These are phyloP conservation scores for Notocelia uddmanniana DNA, from an alignment of 2,888 invertebrate species.

Conservation along the genomic window DNA sequence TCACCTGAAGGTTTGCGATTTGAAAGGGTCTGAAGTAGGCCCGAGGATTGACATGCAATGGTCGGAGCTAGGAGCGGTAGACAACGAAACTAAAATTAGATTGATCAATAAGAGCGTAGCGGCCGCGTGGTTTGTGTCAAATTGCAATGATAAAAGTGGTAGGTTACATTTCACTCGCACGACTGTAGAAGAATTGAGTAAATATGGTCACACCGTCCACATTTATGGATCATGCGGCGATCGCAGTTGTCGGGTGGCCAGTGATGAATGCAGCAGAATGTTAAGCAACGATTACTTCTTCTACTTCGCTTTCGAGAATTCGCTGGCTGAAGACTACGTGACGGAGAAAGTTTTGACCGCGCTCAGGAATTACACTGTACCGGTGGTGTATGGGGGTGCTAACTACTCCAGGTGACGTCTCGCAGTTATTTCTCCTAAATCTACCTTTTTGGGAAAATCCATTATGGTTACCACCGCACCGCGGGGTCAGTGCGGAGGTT, in stretches of 20 bases:
- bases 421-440: not conserved
- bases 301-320: constrained; percentile 74
- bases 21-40: constrained; percentile 54
- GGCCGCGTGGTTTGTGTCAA: constrained; percentile 72
- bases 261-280: constrained; percentile 60
- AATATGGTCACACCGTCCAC: constrained; percentile 62
- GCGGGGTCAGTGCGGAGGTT: too few relatives aligned
- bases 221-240: constrained; percentile 68
- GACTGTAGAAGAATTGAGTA: constrained; percentile 56
- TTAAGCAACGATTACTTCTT: constrained; percentile 67
- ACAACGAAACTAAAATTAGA: constrained; percentile 37
- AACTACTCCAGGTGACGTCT: constrained; percentile 82
- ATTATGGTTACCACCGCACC: too few relatives aligned
- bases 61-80: constrained; percentile 58
- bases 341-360: constrained; percentile 73
- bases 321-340: constrained; percentile 71
- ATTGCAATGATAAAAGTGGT: constrained; percentile 62
- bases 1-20: constrained; percentile 59
- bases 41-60: constrained; percentile 58
- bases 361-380: constrained; percentile 86
- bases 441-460: too few relatives aligned
- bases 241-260: constrained; percentile 60
- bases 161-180: constrained; percentile 62
- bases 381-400: constrained; percentile 88
- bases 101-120: constrained; percentile 56